Evolutionary conservation across 2,888 invertebrate species (phyloP).

Genomic region (Cataglyphis albicans): DNA sequence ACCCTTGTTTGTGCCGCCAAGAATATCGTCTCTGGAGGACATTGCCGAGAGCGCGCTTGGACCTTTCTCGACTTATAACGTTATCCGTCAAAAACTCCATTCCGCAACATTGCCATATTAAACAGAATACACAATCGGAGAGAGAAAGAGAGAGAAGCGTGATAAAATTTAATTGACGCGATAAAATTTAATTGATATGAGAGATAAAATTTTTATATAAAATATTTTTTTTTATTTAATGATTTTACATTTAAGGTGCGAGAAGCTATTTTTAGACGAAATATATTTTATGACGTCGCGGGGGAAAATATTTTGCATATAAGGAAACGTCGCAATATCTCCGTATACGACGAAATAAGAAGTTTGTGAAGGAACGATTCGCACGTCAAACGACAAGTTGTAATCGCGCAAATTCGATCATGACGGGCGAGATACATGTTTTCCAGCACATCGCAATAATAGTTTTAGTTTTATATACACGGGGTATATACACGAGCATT

Average conservation of each 20-base stretch:
- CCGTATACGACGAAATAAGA: constrained; percentile 22
- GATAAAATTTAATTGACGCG: background rate
- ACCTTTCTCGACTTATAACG: constrained; percentile 49
- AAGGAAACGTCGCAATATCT: background rate
- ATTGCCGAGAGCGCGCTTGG: constrained; percentile 58
- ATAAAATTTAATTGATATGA: no score
- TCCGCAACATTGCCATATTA: background rate
- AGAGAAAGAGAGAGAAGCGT: background rate
- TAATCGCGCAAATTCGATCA: constrained; percentile 44
- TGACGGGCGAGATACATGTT: constrained; percentile 15
- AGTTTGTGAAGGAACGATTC: constrained; percentile 21
- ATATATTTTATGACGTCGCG: background rate
- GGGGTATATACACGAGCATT: constrained; percentile 12
- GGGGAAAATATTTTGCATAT: background rate
- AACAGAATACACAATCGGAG: background rate
- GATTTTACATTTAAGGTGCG: background rate
- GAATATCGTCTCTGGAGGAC: constrained; percentile 79
- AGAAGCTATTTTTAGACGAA: background rate
- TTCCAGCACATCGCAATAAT: constrained; percentile 40
- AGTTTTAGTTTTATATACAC: constrained; percentile 40
- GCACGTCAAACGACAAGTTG: constrained; percentile 33
- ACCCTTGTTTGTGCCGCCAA: constrained; percentile 82
- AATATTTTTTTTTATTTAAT: background rate
- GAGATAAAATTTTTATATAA: no score
- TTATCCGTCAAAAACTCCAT: constrained; percentile 17